These are phyloP conservation scores for Acanthococcus lagerstroemiae DNA, from an alignment of 2,888 invertebrate genomes.

Conservation along the genomic window DNA sequence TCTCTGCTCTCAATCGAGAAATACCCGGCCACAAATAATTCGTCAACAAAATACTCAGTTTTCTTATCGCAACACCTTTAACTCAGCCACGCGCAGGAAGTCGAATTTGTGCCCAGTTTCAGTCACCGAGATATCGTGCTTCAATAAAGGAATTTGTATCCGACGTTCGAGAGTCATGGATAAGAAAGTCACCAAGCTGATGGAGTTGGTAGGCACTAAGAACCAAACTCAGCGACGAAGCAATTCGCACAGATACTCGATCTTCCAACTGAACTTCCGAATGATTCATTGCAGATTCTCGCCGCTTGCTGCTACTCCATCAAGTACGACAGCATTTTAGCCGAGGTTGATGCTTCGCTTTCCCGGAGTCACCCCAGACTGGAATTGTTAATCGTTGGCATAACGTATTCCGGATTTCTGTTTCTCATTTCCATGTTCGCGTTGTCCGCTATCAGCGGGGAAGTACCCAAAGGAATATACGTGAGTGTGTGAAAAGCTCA, in stretches of 20 bases:
- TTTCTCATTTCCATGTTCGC: not conserved
- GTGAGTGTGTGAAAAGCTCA: too few relatives aligned
- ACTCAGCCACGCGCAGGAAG: too few relatives aligned
- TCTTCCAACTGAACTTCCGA: not conserved
- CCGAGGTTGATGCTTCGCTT: not conserved
- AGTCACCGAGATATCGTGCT: too few relatives aligned
- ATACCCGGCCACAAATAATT: too few relatives aligned
- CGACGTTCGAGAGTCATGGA: too few relatives aligned
- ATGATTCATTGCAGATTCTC: not conserved
- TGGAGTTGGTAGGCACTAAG: not conserved
- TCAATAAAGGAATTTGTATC: too few relatives aligned
- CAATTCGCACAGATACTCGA: not conserved
- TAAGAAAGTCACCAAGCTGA: not conserved
- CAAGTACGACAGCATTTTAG: not conserved
- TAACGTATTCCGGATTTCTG: not conserved
- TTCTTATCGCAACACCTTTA: too few relatives aligned
- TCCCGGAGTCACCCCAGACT: not conserved
- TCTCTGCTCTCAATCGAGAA: too few relatives aligned
- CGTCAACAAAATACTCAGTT: too few relatives aligned
- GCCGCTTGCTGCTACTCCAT: not conserved
- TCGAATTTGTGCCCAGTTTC: too few relatives aligned
- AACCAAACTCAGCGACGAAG: not conserved
- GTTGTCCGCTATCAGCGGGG: not conserved
- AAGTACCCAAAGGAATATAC: not conserved
- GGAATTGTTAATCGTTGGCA: not conserved